These are phyloP conservation scores for Micromesistius poutassou DNA, from an alignment of 2,797 vertebrate species.

Conservation along the genomic window DNA sequence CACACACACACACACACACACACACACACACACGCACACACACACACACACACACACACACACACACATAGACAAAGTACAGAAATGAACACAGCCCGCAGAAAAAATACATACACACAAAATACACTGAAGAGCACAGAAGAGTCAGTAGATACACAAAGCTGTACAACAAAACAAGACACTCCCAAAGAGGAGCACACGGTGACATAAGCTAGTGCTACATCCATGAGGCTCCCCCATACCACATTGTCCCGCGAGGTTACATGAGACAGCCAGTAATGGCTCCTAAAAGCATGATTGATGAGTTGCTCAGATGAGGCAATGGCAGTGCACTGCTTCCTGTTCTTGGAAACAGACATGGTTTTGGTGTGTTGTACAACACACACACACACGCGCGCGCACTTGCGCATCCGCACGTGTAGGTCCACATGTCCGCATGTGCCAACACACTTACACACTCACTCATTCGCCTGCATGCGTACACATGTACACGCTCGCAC, in stretches of 20 bases:
- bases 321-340: slow-evolving; percentile 13
- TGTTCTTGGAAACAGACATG: slow-evolving; percentile 35
- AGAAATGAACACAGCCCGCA: neutral
- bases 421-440: too few relatives aligned
- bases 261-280: slow-evolving; percentile 50
- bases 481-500: slow-evolving; percentile 10
- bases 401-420: neutral
- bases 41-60: slow-evolving; percentile 15
- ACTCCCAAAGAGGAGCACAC: neutral
- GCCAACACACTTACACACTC: neutral
- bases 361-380: neutral
- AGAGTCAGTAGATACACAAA: neutral
- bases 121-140: neutral
- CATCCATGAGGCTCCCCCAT: slow-evolving; percentile 43
- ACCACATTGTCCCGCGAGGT: slow-evolving; percentile 38
- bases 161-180: neutral
- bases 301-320: slow-evolving; percentile 42
- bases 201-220: slow-evolving; percentile 23
- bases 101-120: neutral
- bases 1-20: slow-evolving; percentile 1
- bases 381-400: slow-evolving; percentile 14
- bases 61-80: slow-evolving; percentile 8
- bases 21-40: slow-evolving; percentile 1
- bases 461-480: neutral
- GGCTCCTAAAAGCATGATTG: slow-evolving; percentile 53